Evolutionary conservation across 2,888 invertebrate species (phyloP), one percentile per base, ranked within the genome.

Genomic region (Drosophila aldrichi): DNA sequence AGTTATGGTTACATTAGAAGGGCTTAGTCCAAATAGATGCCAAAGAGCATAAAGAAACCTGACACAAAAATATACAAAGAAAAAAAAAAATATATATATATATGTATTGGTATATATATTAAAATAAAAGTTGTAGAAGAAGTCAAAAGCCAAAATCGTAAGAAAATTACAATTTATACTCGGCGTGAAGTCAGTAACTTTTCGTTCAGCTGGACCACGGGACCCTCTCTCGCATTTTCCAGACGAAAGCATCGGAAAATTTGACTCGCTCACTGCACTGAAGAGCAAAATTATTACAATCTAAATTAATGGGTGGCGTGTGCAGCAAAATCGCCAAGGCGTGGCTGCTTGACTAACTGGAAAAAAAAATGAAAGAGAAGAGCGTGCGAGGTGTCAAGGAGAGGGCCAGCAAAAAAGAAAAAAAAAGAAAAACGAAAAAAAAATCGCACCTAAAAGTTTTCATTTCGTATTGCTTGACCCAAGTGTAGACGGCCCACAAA

Each of bases 1-100:
- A 86, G 88, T 86, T 83, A 88, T 88, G 83, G 81, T 80, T 72
- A 81, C 80, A 85, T 85, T 86, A 73, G 79, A 87, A 81, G 71
- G 79, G 48, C 79, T 79, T 75, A 72, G 75, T 54, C 61, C 72
- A 68, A 75, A 73, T 55, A 71, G 55, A 51, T 69, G 55, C n/a
- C 55, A 62, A 59, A 25, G 38, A 29, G 20, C 57, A 56, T 46
- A 64, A 52, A 38, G 38, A 44, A 69, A 43, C 20, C 25, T 14
- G 64, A 49, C 44, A 34, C 51, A 51, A n/a, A 25, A 40, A 51
- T 25, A 43, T 43, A n/a, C 7, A 8, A 32, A 36, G 2, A 36
- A 36, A 5, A 34, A 34, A 14, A 38, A 38, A 16, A 12, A 34
- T 1, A 34, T 8, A 1, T 8, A n/a, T 9, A 10, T 10, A 41